Base-by-base conservation (phyloP, 2,888 invertebrate genomes). In the Diadegma fenestrale region DNA sequence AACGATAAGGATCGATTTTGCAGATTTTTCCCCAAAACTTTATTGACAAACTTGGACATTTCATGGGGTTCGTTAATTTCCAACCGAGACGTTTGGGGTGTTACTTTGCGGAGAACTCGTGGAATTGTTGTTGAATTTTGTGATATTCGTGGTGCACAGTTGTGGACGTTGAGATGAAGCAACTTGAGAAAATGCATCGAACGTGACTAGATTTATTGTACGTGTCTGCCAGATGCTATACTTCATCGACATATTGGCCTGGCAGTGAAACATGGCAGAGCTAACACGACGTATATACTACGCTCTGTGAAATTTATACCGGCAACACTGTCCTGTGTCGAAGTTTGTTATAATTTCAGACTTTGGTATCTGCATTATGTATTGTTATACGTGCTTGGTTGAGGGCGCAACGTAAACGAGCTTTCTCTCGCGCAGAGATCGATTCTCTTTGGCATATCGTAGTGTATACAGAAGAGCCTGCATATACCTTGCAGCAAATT, bases 301-400 rank as follows among this genome's bases (percentile, higher is more conserved):
- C 17, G 4, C 41, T 51, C 51, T 6, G n/a, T 33, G 43, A 63
- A 12, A 58, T 14, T 43, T 43, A 68, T 43, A 43, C 22, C 17
- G 12, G 41, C 51, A 72, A 45, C 7, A 19, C 3, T 64, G 51
- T 63, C 37, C 45, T 26, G 14, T 63, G 22, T 7, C 64, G 33
- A 80, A 80, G 63, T 71, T 72, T 71, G 14, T 14, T 80, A 80
- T 72, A 48, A 79, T 71, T 71, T 45, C 63, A 80, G 48, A 64
- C 79, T 80, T 45, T 80, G 71, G 26, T 72, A 72, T 80, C 79
- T 37, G 22, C 26, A 78, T 78, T 58, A 68, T 58, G n/a, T 19
- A 68, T 51, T 22, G 77, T 68, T 78, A 66, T 37, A 45, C 58
- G 58, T 48, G 43, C 64, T 30, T n/a, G 22, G 48, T 26, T 61